Base-by-base conservation (phyloP, 2,797 vertebrate species). In the Gymnopithys bicolor region DNA sequence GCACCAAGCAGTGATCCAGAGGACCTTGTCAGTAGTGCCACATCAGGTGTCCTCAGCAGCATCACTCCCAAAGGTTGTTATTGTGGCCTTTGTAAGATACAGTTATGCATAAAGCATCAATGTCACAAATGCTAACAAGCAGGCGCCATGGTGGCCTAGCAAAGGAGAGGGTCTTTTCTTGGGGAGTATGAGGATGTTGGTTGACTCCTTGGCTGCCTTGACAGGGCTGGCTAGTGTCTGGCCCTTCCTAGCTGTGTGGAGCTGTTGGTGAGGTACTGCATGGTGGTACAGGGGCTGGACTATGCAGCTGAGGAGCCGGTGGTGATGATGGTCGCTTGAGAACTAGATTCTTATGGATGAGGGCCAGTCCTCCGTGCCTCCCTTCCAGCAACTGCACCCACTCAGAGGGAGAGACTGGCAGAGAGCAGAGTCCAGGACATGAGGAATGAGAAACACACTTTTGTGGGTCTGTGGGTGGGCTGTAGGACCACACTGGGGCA, bases 311-410 rank as follows among this genome's bases (percentile, higher is more conserved):
- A n/a, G 62, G 45, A 78, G 45, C 78, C 59, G 35, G 1, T 67
- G 49, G n/a, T 3, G 1, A 16, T 70, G 59, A 37, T 66, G 35
- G 22, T 39, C 43, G 17, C 39, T 25, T 73, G 23, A 71, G 55
- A 88, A 28, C 18, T 21, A 22, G 59, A 51, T 58, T 59, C 15
- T 69, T 16, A 13, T 0, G 9, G 23, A n/a, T 35, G 32, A 41
- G 75, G 62, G 37, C 46, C 0, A 1, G 43, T 67, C 27, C 22
- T 18, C 28, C 0, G 0, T 56, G 58, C 28, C 19, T 80, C 10
- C 13, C 23, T 64, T 71, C 46, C 78, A 71, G 48, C 21, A 37
- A 21, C 19, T 55, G 80, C 32, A 41, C 12, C n/a, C n/a, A 11
- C 55, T 66, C 45, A 24, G 69, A 49, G 43, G 49, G 35, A 82